These are phyloP conservation scores for Melieria omissa DNA, from an alignment of 2,888 invertebrate species.

Conservation along the genomic window DNA sequence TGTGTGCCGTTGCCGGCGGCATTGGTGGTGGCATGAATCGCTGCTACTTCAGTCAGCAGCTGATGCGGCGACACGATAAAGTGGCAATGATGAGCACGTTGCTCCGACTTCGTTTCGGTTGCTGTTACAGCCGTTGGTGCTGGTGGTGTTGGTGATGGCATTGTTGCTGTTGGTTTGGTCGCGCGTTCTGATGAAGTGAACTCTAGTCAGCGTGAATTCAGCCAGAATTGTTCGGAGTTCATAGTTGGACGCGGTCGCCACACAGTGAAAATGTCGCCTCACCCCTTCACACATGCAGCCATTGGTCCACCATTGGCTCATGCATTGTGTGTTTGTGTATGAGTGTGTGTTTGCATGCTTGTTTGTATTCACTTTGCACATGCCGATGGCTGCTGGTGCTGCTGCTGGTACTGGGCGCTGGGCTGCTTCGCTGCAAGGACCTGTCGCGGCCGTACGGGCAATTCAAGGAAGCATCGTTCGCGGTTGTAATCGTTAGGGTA, in stretches of 20 bases:
- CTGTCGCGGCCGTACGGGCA: constrained; percentile 3
- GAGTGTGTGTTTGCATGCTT: not conserved
- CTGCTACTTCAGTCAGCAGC: constrained; percentile 11
- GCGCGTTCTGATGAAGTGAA: constrained; percentile 1
- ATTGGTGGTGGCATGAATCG: not conserved
- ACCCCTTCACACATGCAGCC: constrained; percentile 3
- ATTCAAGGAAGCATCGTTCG: constrained; percentile 53
- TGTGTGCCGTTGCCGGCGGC: not conserved
- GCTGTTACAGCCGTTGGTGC: not conserved
- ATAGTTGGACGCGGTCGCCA: not conserved
- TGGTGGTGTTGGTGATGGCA: constrained; percentile 19
- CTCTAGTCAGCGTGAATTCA: not conserved
- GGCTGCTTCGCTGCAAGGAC: not conserved
- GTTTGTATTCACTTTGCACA: not conserved
- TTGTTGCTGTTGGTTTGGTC: constrained; percentile 6
- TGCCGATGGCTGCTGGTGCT: no score
- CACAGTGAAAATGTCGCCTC: not conserved
- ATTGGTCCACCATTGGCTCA: not conserved
- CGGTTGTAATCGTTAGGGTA: constrained; percentile 54
- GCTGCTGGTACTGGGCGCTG: no score
- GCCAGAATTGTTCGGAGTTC: constrained; percentile 7
- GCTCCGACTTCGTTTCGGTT: not conserved
- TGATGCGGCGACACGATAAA: not conserved
- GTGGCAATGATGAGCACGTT: constrained; percentile 28
- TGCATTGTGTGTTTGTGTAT: not conserved